Evolutionary conservation across 2,888 invertebrate species (phyloP), one percentile per base, ranked within the genome.

Genomic region (Dicyrtomina minuta): DNA sequence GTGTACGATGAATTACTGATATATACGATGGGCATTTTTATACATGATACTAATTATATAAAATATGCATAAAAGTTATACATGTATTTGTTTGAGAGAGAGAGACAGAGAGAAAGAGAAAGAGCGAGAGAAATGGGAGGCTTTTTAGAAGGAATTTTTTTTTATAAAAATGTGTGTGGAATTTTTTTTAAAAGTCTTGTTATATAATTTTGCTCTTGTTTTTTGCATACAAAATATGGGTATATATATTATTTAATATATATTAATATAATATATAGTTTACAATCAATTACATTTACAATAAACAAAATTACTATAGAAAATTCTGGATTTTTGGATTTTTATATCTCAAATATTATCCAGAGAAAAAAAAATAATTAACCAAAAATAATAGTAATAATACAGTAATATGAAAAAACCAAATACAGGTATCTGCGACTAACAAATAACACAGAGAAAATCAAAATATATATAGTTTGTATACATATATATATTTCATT

Each of bases 401-500:
- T 43, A n/a, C n/a, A n/a, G n/a, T n/a, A n/a, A n/a, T n/a, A n/a
- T n/a, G n/a, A n/a, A 17, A 61, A 55, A 65, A 39, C 44, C 39
- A 55, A 55, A 51, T 43, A 65, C 22, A 64, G 59, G 41, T 58
- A 51, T 66, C 39, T 33, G n/a, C n/a, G n/a, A n/a, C n/a, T n/a
- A n/a, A n/a, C n/a, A n/a, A n/a, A 33, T 49, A 20, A 41, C 33
- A 22, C 56, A 62, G 33, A 61, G 33, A 26, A 49, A 20, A 41
- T 41, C 55, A 17, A 41, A 33, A 33, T n/a, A n/a, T n/a, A n/a
- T n/a, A n/a, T 8, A 8, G 33, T 8, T 33, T 33, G 33, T 33
- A 33, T 33, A 33, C n/a, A n/a, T n/a, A n/a, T n/a, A n/a, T n/a
- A n/a, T n/a, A n/a, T n/a, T n/a, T n/a, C n/a, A n/a, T n/a, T n/a